Evolutionary conservation across 2,113 vertebrate species (phyloP).

Genomic region (Cyanoramphus novaezelandiae): DNA sequence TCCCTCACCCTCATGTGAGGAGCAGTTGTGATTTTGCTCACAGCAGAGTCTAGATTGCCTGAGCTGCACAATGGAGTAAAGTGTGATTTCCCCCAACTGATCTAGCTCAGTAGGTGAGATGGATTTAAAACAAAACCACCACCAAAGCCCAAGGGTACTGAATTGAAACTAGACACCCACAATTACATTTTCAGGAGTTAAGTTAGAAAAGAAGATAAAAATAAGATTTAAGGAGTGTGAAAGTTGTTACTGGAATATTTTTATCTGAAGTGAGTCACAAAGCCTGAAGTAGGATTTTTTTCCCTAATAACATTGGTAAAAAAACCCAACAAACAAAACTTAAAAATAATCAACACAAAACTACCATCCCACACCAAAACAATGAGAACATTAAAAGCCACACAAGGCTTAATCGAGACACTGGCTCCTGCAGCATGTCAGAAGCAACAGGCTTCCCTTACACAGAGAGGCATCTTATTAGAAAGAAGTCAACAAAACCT

Average conservation of each 20-base stretch:
- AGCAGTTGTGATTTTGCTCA: neutral
- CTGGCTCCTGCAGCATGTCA: neutral
- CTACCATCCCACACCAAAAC: neutral
- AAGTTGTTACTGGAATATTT: conserved; percentile 43
- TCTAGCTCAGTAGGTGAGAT: conserved; percentile 10
- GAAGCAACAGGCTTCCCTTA: neutral
- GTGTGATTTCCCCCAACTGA: neutral
- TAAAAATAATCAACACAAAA: neutral
- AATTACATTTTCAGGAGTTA: conserved; percentile 24
- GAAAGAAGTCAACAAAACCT: neutral
- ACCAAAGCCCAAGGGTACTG: neutral
- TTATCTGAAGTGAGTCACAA: conserved; percentile 58
- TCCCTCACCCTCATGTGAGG: neutral
- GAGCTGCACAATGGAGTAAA: neutral
- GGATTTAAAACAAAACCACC: conserved; percentile 8
- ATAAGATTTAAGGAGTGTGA: conserved; percentile 38
- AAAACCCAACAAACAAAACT: neutral
- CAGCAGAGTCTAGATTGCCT: neutral
- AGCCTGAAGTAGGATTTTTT: neutral
- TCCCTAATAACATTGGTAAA: neutral
- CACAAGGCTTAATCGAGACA: neutral
- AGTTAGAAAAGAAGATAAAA: conserved; percentile 41
- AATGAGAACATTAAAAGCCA: neutral
- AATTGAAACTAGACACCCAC: conserved; percentile 45
- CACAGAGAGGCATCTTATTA: neutral